phyloP scores from a whole-genome alignment of 2,888 invertebrate species.

The Netelia virgata region DNA sequence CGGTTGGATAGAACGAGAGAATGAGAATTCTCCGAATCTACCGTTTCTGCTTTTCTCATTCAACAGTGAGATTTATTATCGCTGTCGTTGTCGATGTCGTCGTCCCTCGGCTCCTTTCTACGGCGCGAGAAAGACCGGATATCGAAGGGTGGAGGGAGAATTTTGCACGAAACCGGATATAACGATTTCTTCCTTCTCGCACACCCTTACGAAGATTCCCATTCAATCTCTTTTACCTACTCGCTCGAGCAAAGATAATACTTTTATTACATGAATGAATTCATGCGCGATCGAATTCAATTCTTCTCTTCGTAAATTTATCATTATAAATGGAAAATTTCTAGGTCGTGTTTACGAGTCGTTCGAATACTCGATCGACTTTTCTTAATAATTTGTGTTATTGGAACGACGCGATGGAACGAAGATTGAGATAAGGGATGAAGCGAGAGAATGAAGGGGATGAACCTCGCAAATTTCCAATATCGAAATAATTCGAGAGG shows the following conservation, averaged over 20 bases:
- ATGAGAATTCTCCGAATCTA: constrained; percentile 44
- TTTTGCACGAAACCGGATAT: constrained; percentile 39
- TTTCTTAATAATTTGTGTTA: no score
- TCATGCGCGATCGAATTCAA: constrained; percentile 3
- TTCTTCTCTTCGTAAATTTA: constrained; percentile 12
- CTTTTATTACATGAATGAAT: constrained; percentile 45
- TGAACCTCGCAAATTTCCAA: no score
- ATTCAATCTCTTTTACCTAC: constrained; percentile 18
- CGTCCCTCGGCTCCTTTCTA: constrained; percentile 23
- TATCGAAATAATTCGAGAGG: no score
- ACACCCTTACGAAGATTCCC: not conserved
- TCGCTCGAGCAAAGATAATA: constrained; percentile 11
- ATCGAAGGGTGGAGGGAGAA: constrained; percentile 33
- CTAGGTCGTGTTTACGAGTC: not conserved
- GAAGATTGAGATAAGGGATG: no score
- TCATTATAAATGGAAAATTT: not conserved
- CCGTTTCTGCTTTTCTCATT: constrained; percentile 52
- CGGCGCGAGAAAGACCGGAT: constrained; percentile 41
- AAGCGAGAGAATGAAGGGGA: no score
- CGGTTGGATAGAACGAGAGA: constrained; percentile 31
- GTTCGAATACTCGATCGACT: not conserved
- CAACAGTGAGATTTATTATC: constrained; percentile 59
- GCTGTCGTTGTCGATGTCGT: constrained; percentile 36
- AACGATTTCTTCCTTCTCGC: constrained; percentile 27
- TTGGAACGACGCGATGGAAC: no score